Conservation (phyloP, 2,888 invertebrate genomes). For the Sarcophaga rosellei region DNA sequence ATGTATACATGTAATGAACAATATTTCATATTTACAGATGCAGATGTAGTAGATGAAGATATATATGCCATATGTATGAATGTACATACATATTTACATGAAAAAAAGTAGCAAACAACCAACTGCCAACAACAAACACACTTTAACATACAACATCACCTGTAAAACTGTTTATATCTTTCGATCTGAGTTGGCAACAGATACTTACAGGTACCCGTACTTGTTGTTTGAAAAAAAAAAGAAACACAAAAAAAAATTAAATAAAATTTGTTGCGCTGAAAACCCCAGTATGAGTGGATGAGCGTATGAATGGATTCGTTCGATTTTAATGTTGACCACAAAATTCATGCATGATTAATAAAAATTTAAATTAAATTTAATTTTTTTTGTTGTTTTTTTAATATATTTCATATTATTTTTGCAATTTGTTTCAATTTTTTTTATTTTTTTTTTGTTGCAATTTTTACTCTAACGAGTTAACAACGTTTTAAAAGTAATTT, state of each 20-base stretch:
- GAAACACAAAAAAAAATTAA: not conserved
- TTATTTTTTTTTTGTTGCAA: not conserved
- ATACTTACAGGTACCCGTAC: not conserved
- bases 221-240: conserved; percentile 10
- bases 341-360: conserved; percentile 15
- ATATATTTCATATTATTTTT: not conserved
- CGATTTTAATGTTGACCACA: conserved; percentile 28
- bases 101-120: not conserved
- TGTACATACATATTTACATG: not conserved
- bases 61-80: not conserved
- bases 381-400: not conserved
- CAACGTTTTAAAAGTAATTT: conserved; percentile 39
- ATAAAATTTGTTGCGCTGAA: conserved; percentile 7
- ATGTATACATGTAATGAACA: not conserved
- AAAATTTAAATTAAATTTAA: not conserved
- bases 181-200: conserved; percentile 29
- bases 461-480: conserved; percentile 32
- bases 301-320: not conserved
- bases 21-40: no score
- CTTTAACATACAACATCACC: conserved; percentile 3
- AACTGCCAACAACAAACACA: not conserved
- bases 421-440: not conserved
- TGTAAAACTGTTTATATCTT: conserved; percentile 11
- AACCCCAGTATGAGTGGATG: not conserved
- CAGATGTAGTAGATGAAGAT: not conserved